Base-by-base conservation (phyloP, 1,140 invertebrate species). In the Himalopsyche phryganea region DNA sequence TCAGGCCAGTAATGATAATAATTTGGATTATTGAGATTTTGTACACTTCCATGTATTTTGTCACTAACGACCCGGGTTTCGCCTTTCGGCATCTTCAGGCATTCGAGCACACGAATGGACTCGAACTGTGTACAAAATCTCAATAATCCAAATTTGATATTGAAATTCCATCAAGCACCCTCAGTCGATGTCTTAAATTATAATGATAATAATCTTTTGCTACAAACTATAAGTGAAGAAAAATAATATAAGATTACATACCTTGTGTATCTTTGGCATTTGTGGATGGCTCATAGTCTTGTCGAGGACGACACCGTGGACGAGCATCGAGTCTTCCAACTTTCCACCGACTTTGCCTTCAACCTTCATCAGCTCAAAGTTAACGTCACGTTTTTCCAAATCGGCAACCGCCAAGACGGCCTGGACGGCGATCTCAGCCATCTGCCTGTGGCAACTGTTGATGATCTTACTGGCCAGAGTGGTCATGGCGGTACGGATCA, bases 211-310 rank as follows among this genome's bases (percentile, higher is more conserved):
- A n/a, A n/a, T n/a, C n/a, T n/a, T n/a, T n/a, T n/a, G n/a, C n/a
- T n/a, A n/a, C n/a, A n/a, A n/a, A n/a, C n/a, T n/a, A n/a, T n/a
- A n/a, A n/a, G n/a, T n/a, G 33, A 40, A 40, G n/a, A 6, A 5
- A 40, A 40, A 13, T 11, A 40, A 40, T 4, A 5, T 11, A 40
- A n/a, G n/a, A n/a, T n/a, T n/a, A 1, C 0, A 40, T 50, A 91
- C 89, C 82, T 91, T 96, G 1, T 98, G 88, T 86, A 96, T 94
- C 81, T 99, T 98, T 1, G 97, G 97, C 98, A 99, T 99, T 80
- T 99, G 98, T 48, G 98, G 94, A 83, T 99, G 98, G 66, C 93
- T 96, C 81, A 99, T 94, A 59, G 98, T 96, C 79, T 99, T 99
- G 70, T 99, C 97, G 14, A 99, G 85, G 59, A 99, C 88, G 3